A percentile compares a stretch with the other conserved stretches of the same genome.
phyloP scores from a whole-genome alignment of 2,113 vertebrate genomes.

The Mixornis gularis region DNA sequence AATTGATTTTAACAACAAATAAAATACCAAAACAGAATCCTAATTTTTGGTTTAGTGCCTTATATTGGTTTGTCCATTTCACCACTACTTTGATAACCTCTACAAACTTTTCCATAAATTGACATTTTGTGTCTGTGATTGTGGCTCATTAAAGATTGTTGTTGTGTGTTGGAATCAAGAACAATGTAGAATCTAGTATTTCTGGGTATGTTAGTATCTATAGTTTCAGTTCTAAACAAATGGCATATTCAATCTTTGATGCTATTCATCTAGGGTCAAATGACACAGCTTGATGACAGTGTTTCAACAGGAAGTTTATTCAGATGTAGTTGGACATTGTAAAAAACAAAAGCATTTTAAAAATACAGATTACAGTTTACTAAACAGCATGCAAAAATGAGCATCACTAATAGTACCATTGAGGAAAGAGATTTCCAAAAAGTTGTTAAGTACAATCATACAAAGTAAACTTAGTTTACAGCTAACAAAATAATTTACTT shows the following conservation, averaged over 20 bases:
- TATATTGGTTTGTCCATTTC: not conserved
- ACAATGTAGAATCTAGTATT: not conserved
- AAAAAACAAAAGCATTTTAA: not conserved
- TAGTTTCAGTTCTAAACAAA: not conserved
- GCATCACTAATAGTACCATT: not conserved
- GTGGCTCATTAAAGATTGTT: not conserved
- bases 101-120: not conserved
- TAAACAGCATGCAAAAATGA: not conserved
- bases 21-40: not conserved
- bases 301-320: not conserved
- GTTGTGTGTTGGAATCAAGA: not conserved
- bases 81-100: not conserved
- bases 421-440: not conserved
- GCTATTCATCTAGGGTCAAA: not conserved
- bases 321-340: not conserved
- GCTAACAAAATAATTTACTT: not conserved
- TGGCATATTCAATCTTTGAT: not conserved
- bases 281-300: not conserved
- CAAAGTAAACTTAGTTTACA: not conserved
- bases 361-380: not conserved
- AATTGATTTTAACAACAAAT: not conserved
- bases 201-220: not conserved
- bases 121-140: not conserved
- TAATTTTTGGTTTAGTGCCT: not conserved
- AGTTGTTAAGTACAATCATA: not conserved